Evolutionary conservation across 2,113 vertebrate species (phyloP).

Genomic region (Bos taurus): ARS-UCD2.0 NC_037343.1:57481001-57481500

Average conservation of each 20-base stretch:
- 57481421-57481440: neutral
- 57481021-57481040: neutral
- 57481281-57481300: neutral
- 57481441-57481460: neutral
- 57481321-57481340: neutral
- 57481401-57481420: neutral
- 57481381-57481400: neutral
- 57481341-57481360: neutral
- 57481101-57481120: neutral
- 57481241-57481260: neutral
- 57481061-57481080: neutral
- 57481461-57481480: neutral
- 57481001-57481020: neutral
- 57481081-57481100: neutral
- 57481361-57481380: neutral
- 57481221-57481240: neutral
- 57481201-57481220: neutral
- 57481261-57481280: neutral
- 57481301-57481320: neutral
- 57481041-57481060: neutral
- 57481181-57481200: neutral
- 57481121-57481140: neutral
- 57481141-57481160: neutral
- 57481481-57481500: neutral
- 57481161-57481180: neutral